Conservation (phyloP, 2,888 invertebrate species). For the Mythimna lalbum region DNA sequence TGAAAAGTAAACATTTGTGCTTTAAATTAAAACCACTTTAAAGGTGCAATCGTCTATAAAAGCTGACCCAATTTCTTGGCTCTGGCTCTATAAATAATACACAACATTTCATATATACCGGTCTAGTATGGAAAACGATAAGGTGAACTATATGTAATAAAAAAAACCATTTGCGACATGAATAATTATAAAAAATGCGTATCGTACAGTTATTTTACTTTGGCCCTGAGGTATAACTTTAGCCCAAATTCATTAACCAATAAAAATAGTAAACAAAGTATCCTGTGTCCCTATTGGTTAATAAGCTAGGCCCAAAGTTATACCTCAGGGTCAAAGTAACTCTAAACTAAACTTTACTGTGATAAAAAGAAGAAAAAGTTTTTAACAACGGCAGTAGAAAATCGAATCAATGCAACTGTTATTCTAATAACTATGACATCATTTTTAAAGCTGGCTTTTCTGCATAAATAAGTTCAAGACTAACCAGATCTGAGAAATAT, state of each 20-base stretch:
- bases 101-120: conserved; percentile 16
- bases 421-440: not conserved
- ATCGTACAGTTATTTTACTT: too few species aligned
- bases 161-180: not conserved
- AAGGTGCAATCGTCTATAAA: conserved; percentile 19
- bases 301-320: too few species aligned
- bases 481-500: conserved; percentile 18
- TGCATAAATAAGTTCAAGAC: conserved; percentile 9
- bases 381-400: not conserved
- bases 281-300: too few species aligned
- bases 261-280: too few species aligned
- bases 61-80: conserved; percentile 54
- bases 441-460: not conserved
- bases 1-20: not conserved
- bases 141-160: not conserved
- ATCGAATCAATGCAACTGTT: not conserved
- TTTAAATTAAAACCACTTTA: conserved; percentile 8
- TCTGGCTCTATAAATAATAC: conserved; percentile 32
- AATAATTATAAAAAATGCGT: not conserved
- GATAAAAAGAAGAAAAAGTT: not conserved
- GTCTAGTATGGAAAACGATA: not conserved
- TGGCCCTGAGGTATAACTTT: too few species aligned
- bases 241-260: too few species aligned
- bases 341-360: not conserved
- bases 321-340: too few species aligned